Evolutionary conservation across 1,140 invertebrate genomes (phyloP).

Genomic region (Sitophilus oryzae): DNA sequence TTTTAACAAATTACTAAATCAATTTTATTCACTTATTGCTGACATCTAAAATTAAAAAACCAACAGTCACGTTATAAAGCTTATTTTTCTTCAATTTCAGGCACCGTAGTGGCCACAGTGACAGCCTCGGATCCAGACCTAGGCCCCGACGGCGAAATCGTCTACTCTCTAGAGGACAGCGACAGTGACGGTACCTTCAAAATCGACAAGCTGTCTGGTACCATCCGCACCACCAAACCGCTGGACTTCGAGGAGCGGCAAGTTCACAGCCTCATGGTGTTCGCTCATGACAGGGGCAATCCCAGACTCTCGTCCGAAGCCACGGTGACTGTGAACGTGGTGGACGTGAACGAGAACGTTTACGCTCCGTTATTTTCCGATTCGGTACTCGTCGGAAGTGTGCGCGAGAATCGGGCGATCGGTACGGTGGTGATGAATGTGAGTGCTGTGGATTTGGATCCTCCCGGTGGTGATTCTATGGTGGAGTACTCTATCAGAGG

Average conservation of each 20-base stretch:
- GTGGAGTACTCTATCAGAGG: conserved; percentile 82
- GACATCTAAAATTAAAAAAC: too few relatives aligned
- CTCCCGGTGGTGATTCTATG: conserved; percentile 66
- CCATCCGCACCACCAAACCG: conserved; percentile 65
- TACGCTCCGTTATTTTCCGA: conserved; percentile 79
- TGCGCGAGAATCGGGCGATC: conserved; percentile 69
- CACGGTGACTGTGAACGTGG: conserved; percentile 76
- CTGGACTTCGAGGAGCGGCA: conserved; percentile 83
- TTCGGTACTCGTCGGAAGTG: conserved; percentile 64
- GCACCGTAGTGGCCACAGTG: conserved; percentile 73
- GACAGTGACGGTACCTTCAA: conserved; percentile 59
- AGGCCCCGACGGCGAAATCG: conserved; percentile 68
- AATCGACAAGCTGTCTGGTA: conserved; percentile 77
- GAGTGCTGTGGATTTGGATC: conserved; percentile 72
- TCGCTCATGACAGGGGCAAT: conserved; percentile 72
- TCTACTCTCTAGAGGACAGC: conserved; percentile 67
- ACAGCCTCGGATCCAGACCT: conserved; percentile 84
- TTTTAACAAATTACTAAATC: too few relatives aligned
- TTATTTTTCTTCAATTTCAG: not conserved
- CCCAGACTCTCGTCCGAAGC: conserved; percentile 68
- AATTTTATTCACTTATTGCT: too few relatives aligned
- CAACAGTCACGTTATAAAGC: too few relatives aligned
- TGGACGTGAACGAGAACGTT: conserved; percentile 90
- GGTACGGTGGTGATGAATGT: conserved; percentile 70
- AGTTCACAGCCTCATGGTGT: conserved; percentile 79